phyloP scores from a whole-genome alignment of 2,797 vertebrate genomes.

The Eurystomus glaucurus region DNA sequence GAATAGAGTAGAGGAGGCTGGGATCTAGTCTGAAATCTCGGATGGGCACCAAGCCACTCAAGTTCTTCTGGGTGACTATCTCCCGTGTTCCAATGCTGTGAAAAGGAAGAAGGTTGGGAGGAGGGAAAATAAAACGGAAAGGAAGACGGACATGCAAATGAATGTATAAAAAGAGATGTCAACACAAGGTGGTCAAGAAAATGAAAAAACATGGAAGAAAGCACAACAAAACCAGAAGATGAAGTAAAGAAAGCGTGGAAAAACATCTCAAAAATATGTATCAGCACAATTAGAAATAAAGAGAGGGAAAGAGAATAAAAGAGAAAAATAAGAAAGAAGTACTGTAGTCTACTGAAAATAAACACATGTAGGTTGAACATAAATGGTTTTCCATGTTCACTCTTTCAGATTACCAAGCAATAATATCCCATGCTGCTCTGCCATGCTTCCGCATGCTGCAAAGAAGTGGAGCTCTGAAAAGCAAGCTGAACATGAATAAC shows the following conservation, averaged over 20 bases:
- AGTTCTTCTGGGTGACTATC: constrained; percentile 99
- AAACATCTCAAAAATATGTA: constrained; percentile 77
- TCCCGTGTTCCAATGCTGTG: constrained; percentile 98
- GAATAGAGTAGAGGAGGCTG: constrained; percentile 97
- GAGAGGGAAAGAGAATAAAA: constrained; percentile 89
- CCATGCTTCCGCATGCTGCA: constrained; percentile 85
- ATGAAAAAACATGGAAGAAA: constrained; percentile 66
- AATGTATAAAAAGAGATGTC: constrained; percentile 55
- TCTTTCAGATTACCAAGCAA: constrained; percentile 80
- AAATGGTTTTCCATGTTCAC: constrained; percentile 89
- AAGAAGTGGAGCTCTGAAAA: constrained; percentile 79
- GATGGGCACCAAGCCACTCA: constrained; percentile 97
- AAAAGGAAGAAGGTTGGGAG: constrained; percentile 83
- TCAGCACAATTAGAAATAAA: constrained; percentile 83
- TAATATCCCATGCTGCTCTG: constrained; percentile 82
- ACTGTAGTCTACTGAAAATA: constrained; percentile 85
- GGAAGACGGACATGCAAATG: constrained; percentile 59
- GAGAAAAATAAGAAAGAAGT: constrained; percentile 93
- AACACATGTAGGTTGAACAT: constrained; percentile 85
- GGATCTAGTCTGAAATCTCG: constrained; percentile 97
- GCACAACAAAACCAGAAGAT: constrained; percentile 76
- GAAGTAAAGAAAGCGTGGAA: constrained; percentile 64
- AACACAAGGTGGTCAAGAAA: constrained; percentile 46
- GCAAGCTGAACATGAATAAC: constrained; percentile 88
- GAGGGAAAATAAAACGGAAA: constrained; percentile 75